phyloP scores from a whole-genome alignment of 2,797 vertebrate genomes.

The Myotis daubentonii region DNA sequence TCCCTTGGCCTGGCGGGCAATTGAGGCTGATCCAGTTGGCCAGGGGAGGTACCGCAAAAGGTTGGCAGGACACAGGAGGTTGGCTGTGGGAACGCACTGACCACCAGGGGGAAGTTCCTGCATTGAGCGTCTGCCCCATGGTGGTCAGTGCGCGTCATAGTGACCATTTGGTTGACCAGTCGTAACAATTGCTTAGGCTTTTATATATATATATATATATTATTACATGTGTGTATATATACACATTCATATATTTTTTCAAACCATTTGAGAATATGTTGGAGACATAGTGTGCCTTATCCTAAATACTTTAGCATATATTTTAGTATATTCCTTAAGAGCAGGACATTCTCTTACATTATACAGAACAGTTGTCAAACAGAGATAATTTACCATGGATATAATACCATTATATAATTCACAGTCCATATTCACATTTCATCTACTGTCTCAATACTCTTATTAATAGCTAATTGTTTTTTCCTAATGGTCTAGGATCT shows the following conservation, averaged over 20 bases:
- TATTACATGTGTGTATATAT: background rate
- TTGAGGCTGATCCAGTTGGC: too few species aligned
- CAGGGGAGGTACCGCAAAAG: accelerated
- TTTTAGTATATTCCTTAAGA: background rate
- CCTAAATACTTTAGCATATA: background rate
- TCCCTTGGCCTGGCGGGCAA: too few species aligned
- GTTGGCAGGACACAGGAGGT: too few species aligned
- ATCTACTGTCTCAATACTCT: background rate
- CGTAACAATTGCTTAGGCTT: background rate
- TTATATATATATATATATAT: background rate
- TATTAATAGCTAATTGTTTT: background rate
- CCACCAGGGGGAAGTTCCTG: too few species aligned
- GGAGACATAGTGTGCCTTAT: background rate
- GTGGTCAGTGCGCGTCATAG: too few species aligned
- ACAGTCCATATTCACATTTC: background rate
- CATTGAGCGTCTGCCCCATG: too few species aligned
- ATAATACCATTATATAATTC: background rate
- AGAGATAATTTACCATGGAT: background rate
- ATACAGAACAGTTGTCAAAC: background rate
- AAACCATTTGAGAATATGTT: background rate
- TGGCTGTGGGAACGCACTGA: too few species aligned
- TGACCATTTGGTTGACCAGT: too few species aligned
- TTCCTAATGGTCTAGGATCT: background rate
- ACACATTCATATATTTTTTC: background rate
- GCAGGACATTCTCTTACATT: background rate